Evolutionary conservation across 2,888 invertebrate species (phyloP), one percentile per base, ranked within the genome.

Genomic region (Drosophila ustulata): DNA sequence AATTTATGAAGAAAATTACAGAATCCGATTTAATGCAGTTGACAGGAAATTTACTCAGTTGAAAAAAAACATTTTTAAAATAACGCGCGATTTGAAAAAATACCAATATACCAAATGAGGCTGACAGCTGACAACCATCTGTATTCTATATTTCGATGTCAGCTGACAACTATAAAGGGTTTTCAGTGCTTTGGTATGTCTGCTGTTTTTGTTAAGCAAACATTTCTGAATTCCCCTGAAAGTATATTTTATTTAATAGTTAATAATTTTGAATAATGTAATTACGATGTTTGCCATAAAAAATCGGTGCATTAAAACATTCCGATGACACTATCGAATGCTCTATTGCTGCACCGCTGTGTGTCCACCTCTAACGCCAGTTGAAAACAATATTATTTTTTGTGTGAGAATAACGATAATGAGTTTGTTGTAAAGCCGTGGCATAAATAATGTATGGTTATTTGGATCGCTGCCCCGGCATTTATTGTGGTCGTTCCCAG

Each of bases 401-500:
- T 32, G 39, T 41, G 32, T 32, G 37, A 11, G 30, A 41, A 46
- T 41, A 63, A 55, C 32, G 39, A 71, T 55, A 57, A 72, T 65
- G 65, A 49, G 46, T 65, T 53, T 45, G 46, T 53, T 45, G 46
- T 39, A 66, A 18, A 13, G 32, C 59, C 25, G 37, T 52, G 50
- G 62, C 45, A 59, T 59, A 53, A 78, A 67, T n/a, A 78, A 64
- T 82, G 88, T 66, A 78, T 32, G 75, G 71, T 59, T 70, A 72
- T 51, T 73, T 86, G 53, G 88, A 89, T 39, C 83, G 89, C 9
- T 92, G 92, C 55, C 92, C 93, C 0, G 93, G 93, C n/a, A 76
- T 90, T 13, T 93, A 93, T 77, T 93, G 93, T 77, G 93, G 93
- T 2, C 94, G 96, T 55, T 94, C 94, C 34, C 92, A 94, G 57